phyloP scores from a whole-genome alignment of 2,797 vertebrate species.

The Telmatherina bonti region DNA sequence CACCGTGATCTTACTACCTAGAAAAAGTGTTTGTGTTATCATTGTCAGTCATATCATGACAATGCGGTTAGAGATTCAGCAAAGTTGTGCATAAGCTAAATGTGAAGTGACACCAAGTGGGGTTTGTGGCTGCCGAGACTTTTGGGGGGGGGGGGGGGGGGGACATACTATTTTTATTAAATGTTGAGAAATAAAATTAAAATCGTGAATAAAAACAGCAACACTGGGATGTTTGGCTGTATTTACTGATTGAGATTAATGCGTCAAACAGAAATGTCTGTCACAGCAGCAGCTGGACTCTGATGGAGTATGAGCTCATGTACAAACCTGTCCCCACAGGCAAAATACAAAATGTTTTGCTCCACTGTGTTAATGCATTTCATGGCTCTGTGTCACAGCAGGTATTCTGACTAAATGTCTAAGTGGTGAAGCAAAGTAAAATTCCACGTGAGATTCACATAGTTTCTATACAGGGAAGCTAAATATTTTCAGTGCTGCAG shows the following conservation, averaged over 20 bases:
- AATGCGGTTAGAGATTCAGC: neutral
- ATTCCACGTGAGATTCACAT: neutral
- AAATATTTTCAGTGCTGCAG: neutral
- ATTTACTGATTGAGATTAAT: neutral
- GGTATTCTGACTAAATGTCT: neutral
- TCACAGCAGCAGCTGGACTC: no score
- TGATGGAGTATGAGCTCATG: no score
- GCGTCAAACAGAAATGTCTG: no score
- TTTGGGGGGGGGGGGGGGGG: no score
- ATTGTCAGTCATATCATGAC: no score
- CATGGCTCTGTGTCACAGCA: neutral
- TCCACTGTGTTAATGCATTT: neutral
- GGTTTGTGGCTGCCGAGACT: neutral
- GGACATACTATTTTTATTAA: no score
- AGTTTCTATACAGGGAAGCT: neutral
- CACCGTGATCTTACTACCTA: neutral
- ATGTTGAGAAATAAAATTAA: neutral
- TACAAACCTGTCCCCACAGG: neutral
- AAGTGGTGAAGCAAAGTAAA: neutral
- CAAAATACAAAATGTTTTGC: neutral
- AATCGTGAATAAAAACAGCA: neutral
- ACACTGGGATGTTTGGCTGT: neutral
- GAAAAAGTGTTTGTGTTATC: slow-evolving; percentile 2
- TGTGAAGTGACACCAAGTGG: neutral
- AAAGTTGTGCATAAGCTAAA: neutral